A percentile compares a stretch with the other conserved stretches of the same genome.
Evolutionary conservation across 2,113 vertebrate species (phyloP).

Genomic region (Clarias magur): DNA sequence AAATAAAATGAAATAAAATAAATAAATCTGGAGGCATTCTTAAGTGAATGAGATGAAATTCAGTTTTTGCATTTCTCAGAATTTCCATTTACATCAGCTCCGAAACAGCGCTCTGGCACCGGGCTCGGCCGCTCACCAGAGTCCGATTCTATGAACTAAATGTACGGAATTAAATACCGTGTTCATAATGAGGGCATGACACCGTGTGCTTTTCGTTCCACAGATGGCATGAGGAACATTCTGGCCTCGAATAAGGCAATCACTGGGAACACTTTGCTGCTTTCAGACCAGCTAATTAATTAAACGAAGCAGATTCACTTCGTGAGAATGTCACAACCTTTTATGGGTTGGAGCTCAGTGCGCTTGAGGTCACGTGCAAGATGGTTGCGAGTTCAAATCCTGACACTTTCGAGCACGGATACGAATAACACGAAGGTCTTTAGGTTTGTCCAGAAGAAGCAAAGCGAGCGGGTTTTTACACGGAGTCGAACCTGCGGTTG

Average conservation of each 20-base stretch:
- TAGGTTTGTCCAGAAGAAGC: background rate
- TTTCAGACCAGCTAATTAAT: background rate
- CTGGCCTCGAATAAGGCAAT: background rate
- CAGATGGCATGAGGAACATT: background rate
- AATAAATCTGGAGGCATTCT: background rate
- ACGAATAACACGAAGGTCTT: background rate
- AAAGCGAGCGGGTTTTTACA: background rate
- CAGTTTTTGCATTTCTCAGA: background rate
- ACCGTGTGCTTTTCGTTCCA: background rate
- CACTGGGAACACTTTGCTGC: background rate
- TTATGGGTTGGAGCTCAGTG: background rate
- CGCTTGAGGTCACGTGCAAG: background rate
- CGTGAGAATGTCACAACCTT: background rate
- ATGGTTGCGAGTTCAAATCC: background rate
- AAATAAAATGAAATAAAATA: background rate
- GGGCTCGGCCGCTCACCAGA: background rate
- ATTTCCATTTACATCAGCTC: background rate
- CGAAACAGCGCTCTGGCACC: background rate
- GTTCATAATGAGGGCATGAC: background rate
- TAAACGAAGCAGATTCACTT: background rate
- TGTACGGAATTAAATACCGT: background rate
- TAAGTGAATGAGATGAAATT: background rate
- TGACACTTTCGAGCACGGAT: background rate
- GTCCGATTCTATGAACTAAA: background rate
- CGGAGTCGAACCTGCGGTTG: background rate